Evolutionary conservation across 2,797 vertebrate genomes (phyloP), one percentile per base, ranked within the genome.

Genomic region (Neoniphon sammara): DNA sequence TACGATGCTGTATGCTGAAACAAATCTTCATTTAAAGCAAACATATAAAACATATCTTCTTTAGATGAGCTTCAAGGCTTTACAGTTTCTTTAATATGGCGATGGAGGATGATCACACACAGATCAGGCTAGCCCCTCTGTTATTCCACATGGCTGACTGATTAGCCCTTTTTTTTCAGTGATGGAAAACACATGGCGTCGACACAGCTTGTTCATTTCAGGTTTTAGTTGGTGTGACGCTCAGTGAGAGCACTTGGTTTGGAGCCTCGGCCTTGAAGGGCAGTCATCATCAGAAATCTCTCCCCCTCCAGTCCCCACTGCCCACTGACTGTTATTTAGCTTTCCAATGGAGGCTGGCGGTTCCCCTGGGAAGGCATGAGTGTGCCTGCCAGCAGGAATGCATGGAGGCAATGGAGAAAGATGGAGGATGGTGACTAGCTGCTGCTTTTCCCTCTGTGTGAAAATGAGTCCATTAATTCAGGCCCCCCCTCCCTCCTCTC

Each of bases 381-480:
- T 90, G 89, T 87, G 90, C 83, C 89, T 91, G 91, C 91, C 90
- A 91, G 91, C 87, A 87, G 88, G 86, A 91, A 91, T 88, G 86
- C 88, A 90, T 62, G 80, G 78, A 88, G 80, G 89, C 85, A 90
- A 83, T 70, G 69, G 88, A 91, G 84, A 84, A 92, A 92, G 91
- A 92, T 92, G 91, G 91, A 92, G 90, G 89, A 91, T 85, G 89
- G 85, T 86, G 90, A 89, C 86, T 80, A 78, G 85, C 89, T 83
- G 87, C 88, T 88, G 83, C 71, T 78, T 91, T 85, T 84, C 82
- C 85, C 88, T 90, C 89, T 90, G 91, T 93, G 92, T 90, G 92
- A 92, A 94, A 92, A 92, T 91, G 87, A 93, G 90, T 92, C 88
- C 91, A 92, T 93, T 93, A 93, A 94, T 93, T 92, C 90, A 88